Evolutionary conservation across 1,140 invertebrate species (phyloP).

Genomic region (Drosophila serrata): DNA sequence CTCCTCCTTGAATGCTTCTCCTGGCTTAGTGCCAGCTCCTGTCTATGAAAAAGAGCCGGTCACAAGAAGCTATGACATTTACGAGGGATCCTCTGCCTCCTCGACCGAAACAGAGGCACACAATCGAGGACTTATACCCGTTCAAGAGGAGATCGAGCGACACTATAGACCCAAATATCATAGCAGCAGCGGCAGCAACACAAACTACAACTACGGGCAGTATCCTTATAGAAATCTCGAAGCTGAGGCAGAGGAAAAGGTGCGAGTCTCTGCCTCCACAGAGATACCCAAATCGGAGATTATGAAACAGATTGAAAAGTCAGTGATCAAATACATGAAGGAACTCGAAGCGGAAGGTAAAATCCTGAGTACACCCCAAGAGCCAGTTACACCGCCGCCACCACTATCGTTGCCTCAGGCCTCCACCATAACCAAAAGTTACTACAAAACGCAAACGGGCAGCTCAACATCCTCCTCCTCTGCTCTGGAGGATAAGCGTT

Average conservation of each 20-base stretch:
- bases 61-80: conserved; percentile 71
- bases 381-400: conserved; percentile 22
- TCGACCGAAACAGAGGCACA: conserved; percentile 10
- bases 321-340: conserved; percentile 84
- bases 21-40: conserved; percentile 49
- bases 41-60: conserved; percentile 77
- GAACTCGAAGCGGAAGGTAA: conserved; percentile 82
- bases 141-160: conserved; percentile 61
- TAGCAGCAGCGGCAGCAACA: not conserved
- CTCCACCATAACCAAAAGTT: conserved; percentile 57
- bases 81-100: conserved; percentile 42
- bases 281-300: conserved; percentile 84
- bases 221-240: conserved; percentile 53
- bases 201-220: conserved; percentile 45
- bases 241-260: conserved; percentile 70
- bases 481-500: conserved; percentile 60
- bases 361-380: conserved; percentile 72
- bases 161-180: conserved; percentile 77
- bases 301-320: conserved; percentile 84
- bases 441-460: conserved; percentile 68
- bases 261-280: conserved; percentile 77
- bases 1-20: conserved; percentile 7
- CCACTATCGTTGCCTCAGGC: conserved; percentile 37
- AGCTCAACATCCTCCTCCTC: not conserved
- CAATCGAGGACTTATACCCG: not conserved